These are phyloP conservation scores for Falco berigora DNA, from an alignment of 2,797 vertebrate species.

Conservation along the genomic window DNA sequence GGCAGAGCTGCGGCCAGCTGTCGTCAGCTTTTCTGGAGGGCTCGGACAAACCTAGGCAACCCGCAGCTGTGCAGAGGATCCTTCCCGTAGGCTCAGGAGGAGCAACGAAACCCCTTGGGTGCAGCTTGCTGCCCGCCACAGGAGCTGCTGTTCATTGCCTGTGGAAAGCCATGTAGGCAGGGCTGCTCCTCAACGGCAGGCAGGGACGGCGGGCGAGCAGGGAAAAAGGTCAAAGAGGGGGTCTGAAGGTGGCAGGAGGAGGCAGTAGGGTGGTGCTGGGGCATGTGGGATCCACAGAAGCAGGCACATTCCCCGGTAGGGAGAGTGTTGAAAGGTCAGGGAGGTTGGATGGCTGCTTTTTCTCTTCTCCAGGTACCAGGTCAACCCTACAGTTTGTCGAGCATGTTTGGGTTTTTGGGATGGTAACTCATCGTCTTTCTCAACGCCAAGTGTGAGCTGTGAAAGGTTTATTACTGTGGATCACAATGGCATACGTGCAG, in stretches of 20 bases:
- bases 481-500: background rate
- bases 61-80: background rate
- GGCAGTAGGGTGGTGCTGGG: background rate
- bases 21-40: background rate
- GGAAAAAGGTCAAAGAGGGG: background rate
- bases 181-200: background rate
- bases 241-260: background rate
- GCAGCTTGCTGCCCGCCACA: background rate
- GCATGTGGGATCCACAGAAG: background rate
- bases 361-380: background rate
- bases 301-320: fast-evolving
- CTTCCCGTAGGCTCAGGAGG: background rate
- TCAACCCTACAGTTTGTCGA: background rate
- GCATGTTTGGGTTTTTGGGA: background rate
- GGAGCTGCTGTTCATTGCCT: background rate
- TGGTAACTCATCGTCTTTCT: background rate
- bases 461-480: background rate
- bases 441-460: fast-evolving
- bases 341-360: background rate
- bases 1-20: background rate
- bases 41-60: background rate
- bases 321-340: background rate
- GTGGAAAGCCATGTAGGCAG: background rate
- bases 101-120: background rate
- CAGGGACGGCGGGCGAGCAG: background rate